phyloP scores from a whole-genome alignment of 2,888 invertebrate genomes.

The Habrosyne pyritoides region DNA sequence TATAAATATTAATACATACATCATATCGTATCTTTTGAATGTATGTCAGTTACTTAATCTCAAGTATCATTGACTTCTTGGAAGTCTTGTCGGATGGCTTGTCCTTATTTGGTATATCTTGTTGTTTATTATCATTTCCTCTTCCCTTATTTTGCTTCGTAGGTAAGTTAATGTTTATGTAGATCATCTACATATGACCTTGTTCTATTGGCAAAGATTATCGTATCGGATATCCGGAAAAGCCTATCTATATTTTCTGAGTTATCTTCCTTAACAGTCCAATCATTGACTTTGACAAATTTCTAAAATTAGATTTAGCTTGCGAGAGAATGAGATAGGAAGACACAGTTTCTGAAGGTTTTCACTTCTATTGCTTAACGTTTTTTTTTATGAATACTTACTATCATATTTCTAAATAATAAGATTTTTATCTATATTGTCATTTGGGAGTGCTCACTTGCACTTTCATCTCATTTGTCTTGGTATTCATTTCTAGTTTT shows the following conservation, averaged over 20 bases:
- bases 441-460: too few species aligned
- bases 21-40: not conserved
- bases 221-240: not conserved
- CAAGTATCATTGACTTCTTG: not conserved
- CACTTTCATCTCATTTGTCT: too few species aligned
- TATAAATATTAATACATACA: too few species aligned
- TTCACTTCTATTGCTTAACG: too few species aligned
- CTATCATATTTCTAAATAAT: too few species aligned
- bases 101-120: conserved; percentile 6
- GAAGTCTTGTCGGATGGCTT: conserved; percentile 5
- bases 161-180: not conserved
- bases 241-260: not conserved
- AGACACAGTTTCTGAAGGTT: too few species aligned
- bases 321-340: too few species aligned
- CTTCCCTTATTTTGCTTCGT: conserved; percentile 4
- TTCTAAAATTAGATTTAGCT: too few species aligned
- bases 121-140: conserved; percentile 4
- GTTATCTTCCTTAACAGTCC: not conserved
- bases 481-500: too few species aligned
- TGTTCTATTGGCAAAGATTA: not conserved
- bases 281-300: too few species aligned
- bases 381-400: too few species aligned
- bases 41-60: not conserved
- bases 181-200: not conserved
- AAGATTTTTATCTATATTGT: too few species aligned